Percentiles rank a stretch among this genome's conserved stretches.
phyloP scores from a whole-genome alignment of 2,797 vertebrate species.

The Gymnopithys bicolor region DNA sequence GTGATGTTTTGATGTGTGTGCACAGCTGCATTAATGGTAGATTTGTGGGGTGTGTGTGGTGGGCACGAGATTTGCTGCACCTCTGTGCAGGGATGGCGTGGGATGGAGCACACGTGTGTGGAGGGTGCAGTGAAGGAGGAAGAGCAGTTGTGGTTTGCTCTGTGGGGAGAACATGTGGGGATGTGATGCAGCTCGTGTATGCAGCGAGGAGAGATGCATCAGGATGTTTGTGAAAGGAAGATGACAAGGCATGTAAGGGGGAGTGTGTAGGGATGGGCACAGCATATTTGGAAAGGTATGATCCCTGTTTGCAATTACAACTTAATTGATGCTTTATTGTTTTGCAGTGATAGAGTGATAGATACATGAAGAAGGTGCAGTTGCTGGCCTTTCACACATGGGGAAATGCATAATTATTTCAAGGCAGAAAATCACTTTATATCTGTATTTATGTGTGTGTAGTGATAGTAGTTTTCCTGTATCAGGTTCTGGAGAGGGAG shows the following conservation, averaged over 20 bases:
- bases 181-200: fast-evolving
- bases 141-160: neutral
- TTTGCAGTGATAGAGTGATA: neutral
- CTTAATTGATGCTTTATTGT: neutral
- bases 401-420: neutral
- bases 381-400: neutral
- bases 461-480: neutral
- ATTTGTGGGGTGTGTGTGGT: neutral
- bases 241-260: neutral
- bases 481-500: neutral
- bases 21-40: neutral
- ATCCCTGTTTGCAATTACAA: neutral
- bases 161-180: neutral
- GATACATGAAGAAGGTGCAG: neutral
- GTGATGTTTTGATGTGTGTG: neutral
- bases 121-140: neutral
- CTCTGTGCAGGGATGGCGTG: fast-evolving
- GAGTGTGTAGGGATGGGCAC: neutral
- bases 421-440: neutral
- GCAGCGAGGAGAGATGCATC: neutral
- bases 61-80: neutral
- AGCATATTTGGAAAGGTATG: neutral
- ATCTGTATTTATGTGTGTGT: neutral
- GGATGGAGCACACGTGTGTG: fast-evolving
- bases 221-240: neutral